Percentiles rank a stretch among this genome's conserved stretches.
These are phyloP conservation scores for Amphiprion clarkii DNA, from an alignment of 2,797 vertebrate species.

Conservation along the genomic window DNA sequence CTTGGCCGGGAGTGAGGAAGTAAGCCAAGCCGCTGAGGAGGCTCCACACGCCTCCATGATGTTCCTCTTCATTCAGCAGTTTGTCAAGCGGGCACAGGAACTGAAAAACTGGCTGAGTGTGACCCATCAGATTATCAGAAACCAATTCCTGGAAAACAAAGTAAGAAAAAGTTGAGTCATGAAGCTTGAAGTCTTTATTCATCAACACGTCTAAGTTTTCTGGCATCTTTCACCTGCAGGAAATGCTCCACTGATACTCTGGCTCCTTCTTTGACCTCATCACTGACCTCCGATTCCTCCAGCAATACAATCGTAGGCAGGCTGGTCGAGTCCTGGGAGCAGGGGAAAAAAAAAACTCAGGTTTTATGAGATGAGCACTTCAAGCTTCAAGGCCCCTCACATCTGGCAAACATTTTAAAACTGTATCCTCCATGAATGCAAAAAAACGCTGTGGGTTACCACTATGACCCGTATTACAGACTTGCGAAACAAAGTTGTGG, in stretches of 20 bases:
- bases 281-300: conserved; percentile 49
- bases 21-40: conserved; percentile 82
- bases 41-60: conserved; percentile 79
- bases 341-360: background rate
- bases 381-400: too few species aligned
- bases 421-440: background rate
- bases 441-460: background rate
- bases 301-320: conserved; percentile 68
- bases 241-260: conserved; percentile 74
- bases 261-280: conserved; percentile 65
- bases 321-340: conserved; percentile 71
- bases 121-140: conserved; percentile 71
- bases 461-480: too few species aligned
- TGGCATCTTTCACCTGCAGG: conserved; percentile 76
- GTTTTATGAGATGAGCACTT: background rate
- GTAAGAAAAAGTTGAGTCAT: background rate
- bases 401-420: background rate
- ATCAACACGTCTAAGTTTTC: background rate
- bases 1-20: conserved; percentile 81
- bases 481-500: too few species aligned
- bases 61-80: conserved; percentile 78
- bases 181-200: background rate
- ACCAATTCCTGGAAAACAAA: conserved; percentile 77
- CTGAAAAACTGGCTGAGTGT: conserved; percentile 82
- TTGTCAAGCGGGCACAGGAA: conserved; percentile 84